Base-by-base conservation (phyloP, 2,797 vertebrate species). In the Xiphorhynchus erythropygius region DNA sequence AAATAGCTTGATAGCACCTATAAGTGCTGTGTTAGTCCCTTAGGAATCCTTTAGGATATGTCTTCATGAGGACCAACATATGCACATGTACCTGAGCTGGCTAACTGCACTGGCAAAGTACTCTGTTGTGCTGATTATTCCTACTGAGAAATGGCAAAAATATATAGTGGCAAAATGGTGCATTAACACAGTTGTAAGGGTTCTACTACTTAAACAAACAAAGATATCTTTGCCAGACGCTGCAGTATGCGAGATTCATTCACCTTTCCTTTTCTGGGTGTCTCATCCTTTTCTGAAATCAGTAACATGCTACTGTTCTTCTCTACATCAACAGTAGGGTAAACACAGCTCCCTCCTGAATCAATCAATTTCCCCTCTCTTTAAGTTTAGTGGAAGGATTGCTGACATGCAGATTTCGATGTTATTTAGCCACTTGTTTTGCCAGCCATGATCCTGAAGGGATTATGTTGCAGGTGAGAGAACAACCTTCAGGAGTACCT, bases 401-500 rank as follows among this genome's bases (percentile, higher is more conserved):
- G 94, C 94, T 97, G 96, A 93, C 80, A 90, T 56, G 77, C 47
- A 87, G 64, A 84, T 78, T 63, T 65, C 79, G 59, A 69, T 90
- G 69, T 89, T 88, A 52, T 63, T 89, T 94, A 93, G 73, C 73
- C 84, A 50, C 50, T 93, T 94, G 69, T 92, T 95, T 91, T 90
- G 85, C 89, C 80, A 89, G 80, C 84, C 69, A 11, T 89, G 35
- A 86, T 50, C 37, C 85, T 92, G 76, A n/a, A 85, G 69, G 56
- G 83, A 92, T 56, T 94, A 63, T 56, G 33, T 84, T 91, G 84
- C 87, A 95, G 91, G 92, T 92, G 80, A 93, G 74, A 84, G 76
- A 81, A 94, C 91, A 96, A 93, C 91, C 91, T 97, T 95, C 83
- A 76, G 73, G 74, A 95, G 80, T 70, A 95, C 86, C 77, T 87